phyloP scores from a whole-genome alignment of 2,113 vertebrate genomes.

The Phalacrocorax aristotelis region DNA sequence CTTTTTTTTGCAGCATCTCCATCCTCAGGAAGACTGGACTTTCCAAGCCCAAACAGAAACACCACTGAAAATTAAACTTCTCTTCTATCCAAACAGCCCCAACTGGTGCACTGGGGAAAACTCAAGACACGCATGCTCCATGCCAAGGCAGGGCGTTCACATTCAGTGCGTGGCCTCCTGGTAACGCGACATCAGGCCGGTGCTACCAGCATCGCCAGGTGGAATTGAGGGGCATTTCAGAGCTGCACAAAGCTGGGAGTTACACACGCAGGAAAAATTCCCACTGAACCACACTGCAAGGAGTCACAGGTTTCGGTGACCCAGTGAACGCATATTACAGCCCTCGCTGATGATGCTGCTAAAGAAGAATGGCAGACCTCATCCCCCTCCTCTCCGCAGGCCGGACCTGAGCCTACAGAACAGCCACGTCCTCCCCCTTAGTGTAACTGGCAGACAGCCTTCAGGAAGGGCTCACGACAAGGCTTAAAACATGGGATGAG shows the following conservation, averaged over 20 bases:
- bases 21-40: neutral
- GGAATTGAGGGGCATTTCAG: neutral
- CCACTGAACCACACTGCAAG: rapidly evolving
- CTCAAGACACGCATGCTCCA: too few relatives aligned
- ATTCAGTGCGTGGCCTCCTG: neutral
- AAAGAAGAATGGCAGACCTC: neutral
- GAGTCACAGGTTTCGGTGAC: neutral
- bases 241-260: neutral
- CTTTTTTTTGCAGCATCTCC: neutral
- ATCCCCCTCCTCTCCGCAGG: neutral
- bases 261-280: neutral
- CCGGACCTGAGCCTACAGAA: neutral
- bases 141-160: rapidly evolving
- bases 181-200: rapidly evolving
- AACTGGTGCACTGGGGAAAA: neutral
- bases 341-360: neutral
- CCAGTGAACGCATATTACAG: rapidly evolving
- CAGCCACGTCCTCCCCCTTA: neutral
- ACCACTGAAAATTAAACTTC: neutral
- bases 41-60: neutral
- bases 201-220: neutral
- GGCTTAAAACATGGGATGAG: neutral
- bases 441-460: neutral
- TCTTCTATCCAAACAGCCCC: neutral
- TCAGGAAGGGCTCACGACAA: neutral